Evolutionary conservation across 2,113 vertebrate species (phyloP), one percentile per base, ranked within the genome.

Genomic region (Phylloscopus trochiloides): DNA sequence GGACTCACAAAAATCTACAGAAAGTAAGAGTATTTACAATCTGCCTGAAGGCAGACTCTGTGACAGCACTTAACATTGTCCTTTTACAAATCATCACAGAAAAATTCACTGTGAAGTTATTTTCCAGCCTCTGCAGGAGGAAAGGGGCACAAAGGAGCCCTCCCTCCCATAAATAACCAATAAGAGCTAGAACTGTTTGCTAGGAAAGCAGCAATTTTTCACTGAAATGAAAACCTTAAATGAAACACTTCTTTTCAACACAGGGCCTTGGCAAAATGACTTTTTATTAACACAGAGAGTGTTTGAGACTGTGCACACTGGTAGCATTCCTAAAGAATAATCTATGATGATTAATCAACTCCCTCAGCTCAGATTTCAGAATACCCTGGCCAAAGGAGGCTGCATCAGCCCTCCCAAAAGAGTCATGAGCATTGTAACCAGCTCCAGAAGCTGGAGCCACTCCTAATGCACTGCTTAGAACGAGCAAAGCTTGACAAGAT

Each of bases 341-440:
- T 52, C 14, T 42, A 1, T 47, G 42, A 3, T 9, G 31, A 45
- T 58, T 26, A 34, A 29, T 13, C 34, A 26, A 3, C 10, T 29
- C 17, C 6, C 16, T 11, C 50, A 10, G 1, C 7, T 29, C 21
- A 50, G 48, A 52, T 59, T 84, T 62, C 40, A n/a, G 16, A 36
- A 43, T 7, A 5, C 10, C 14, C 14, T 50, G 52, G 18, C n/a
- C 57, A 52, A 47, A 38, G 34, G 3, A n/a, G 38, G 26, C 24
- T 3, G 4, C 4, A 12, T 15, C 12, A 58, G 29, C 28, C 17
- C 63, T 75, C 51, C 43, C 43, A n/a, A 22, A 45, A 0, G 5
- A n/a, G 11, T 4, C 21, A 3, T 0, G 2, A 13, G 18, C 5
- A 4, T 7, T n/a, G 10, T 6, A 15, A 14, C 7, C 45, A 36